A percentile compares a stretch with the other conserved stretches of the same genome.
Evolutionary conservation across 2,888 invertebrate species (phyloP).

Genomic region (Rhodophaea formosa): DNA sequence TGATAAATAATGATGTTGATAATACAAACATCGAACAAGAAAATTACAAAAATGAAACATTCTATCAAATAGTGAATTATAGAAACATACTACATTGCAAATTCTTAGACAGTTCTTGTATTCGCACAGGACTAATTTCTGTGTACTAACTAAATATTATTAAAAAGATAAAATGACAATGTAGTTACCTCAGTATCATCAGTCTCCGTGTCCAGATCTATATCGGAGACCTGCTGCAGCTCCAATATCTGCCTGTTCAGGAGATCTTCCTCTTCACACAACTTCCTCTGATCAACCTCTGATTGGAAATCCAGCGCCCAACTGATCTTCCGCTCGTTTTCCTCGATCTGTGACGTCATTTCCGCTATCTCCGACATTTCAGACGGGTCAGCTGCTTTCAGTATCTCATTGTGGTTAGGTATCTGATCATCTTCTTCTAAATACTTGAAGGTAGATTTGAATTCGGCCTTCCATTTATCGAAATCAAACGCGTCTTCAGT

Average conservation of each 20-base stretch:
- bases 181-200: constrained; percentile 85
- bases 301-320: constrained; percentile 83
- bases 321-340: constrained; percentile 79
- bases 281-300: constrained; percentile 87
- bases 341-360: constrained; percentile 77
- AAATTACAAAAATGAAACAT: too few species aligned
- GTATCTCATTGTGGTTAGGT: constrained; percentile 63
- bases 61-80: too few species aligned
- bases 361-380: constrained; percentile 77
- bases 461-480: constrained; percentile 72
- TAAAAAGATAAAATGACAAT: background rate
- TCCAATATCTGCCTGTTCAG: constrained; percentile 89
- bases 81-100: too few species aligned
- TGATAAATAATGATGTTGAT: too few species aligned
- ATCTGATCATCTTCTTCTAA: constrained; percentile 70
- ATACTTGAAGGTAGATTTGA: constrained; percentile 67
- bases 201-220: constrained; percentile 90
- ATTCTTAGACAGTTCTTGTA: too few species aligned
- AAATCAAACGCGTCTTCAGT: constrained; percentile 69
- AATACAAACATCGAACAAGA: too few species aligned
- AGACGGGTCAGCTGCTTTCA: constrained; percentile 67
- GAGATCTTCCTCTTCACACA: constrained; percentile 89
- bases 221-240: constrained; percentile 85
- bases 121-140: too few species aligned
- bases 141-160: background rate